Evolutionary conservation across 2,888 invertebrate species (phyloP).

Genomic region (Colostygia pectinataria): DNA sequence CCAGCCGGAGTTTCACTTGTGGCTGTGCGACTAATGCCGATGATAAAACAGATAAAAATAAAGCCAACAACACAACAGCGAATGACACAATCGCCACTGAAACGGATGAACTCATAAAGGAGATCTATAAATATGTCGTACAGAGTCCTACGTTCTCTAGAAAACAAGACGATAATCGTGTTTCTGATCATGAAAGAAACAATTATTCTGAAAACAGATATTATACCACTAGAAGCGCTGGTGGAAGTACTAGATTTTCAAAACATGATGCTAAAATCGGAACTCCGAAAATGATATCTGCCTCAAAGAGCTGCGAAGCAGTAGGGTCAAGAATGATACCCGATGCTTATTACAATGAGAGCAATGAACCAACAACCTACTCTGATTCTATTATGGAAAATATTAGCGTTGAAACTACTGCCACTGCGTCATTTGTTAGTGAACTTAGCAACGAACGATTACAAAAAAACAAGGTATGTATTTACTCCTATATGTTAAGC

Average conservation of each 20-base stretch:
- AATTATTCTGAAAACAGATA: constrained; percentile 34
- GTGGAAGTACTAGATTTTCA: constrained; percentile 48
- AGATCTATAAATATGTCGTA: constrained; percentile 69
- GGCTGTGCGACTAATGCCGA: constrained; percentile 47
- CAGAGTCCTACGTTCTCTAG: constrained; percentile 47
- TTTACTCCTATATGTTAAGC: no score
- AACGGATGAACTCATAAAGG: constrained; percentile 69
- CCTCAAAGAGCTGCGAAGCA: constrained; percentile 74
- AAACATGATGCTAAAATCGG: constrained; percentile 64
- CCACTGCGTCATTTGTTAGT: constrained; percentile 51
- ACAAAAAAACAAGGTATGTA: constrained; percentile 45
- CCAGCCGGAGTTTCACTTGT: constrained; percentile 60
- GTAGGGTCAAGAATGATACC: constrained; percentile 52
- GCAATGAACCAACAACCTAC: constrained; percentile 49
- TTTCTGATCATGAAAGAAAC: constrained; percentile 16
- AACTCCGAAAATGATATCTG: constrained; percentile 58
- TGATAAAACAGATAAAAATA: constrained; percentile 42
- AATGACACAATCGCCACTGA: constrained; percentile 44
- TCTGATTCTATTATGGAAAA: constrained; percentile 71
- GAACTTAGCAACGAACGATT: constrained; percentile 47
- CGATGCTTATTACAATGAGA: constrained; percentile 45
- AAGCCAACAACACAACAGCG: constrained; percentile 35
- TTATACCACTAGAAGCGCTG: constrained; percentile 56
- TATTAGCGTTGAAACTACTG: no score
- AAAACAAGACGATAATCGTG: constrained; percentile 28